Evolutionary conservation across 2,888 invertebrate species (phyloP).

Genomic region (Drosophila planitibia): DNA sequence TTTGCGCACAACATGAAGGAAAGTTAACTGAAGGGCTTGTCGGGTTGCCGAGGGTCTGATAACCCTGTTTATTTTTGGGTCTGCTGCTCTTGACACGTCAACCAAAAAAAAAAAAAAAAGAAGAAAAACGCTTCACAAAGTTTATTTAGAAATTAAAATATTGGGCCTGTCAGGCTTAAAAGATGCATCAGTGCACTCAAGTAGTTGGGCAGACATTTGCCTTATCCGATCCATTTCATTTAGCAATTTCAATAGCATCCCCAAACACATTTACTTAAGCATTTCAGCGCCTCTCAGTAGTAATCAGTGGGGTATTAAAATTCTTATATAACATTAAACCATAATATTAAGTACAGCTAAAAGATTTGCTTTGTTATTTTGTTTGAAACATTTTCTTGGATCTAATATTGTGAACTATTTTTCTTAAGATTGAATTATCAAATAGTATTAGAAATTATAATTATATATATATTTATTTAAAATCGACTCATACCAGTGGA

Average conservation of each 20-base stretch:
- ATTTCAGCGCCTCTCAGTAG: neutral
- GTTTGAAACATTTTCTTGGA: neutral
- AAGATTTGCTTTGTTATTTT: neutral
- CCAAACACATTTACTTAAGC: neutral
- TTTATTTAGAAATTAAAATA: constrained; percentile 78
- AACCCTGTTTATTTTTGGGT: constrained; percentile 49
- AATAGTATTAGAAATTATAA: neutral
- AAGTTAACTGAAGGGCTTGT: constrained; percentile 69
- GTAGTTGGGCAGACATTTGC: constrained; percentile 11
- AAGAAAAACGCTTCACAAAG: constrained; percentile 53
- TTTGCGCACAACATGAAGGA: constrained; percentile 67
- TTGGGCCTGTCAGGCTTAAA: constrained; percentile 36
- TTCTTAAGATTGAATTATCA: neutral
- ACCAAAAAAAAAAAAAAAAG: constrained; percentile 22
- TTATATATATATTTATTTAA: neutral
- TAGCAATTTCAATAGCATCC: constrained; percentile 10
- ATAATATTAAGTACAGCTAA: neutral
- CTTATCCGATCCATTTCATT: constrained; percentile 16
- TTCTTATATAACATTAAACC: too few relatives aligned
- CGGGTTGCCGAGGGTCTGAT: constrained; percentile 10
- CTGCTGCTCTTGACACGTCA: constrained; percentile 70
- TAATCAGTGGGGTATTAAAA: neutral
- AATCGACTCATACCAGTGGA: too few relatives aligned
- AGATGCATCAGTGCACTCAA: constrained; percentile 47
- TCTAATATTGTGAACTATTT: neutral